Base-by-base conservation (phyloP, 1,140 invertebrate genomes). In the Andrena cerasifolii region DNA sequence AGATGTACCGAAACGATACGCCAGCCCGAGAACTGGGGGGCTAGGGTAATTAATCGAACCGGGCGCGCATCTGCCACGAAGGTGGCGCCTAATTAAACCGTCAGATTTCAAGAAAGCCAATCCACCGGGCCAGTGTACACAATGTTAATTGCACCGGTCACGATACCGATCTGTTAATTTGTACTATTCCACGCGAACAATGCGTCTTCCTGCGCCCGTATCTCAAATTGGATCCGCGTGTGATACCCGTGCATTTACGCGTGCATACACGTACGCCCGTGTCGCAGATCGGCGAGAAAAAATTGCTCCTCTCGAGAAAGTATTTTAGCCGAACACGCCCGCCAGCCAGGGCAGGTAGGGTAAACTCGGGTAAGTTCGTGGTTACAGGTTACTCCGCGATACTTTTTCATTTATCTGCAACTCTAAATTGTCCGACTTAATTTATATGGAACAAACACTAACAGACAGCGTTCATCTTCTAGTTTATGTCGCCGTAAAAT, bases 81-180 rank as follows among this genome's bases (percentile, higher is more conserved):
- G 75, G 80, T 74, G 80, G 70, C 83, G 80, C 80, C 86, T 85
- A 87, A 87, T 87, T 87, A 87, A 87, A 87, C 80, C 86, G 81
- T 87, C 86, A 87, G 85, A 87, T 87, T 87, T 85, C 78, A 86
- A 86, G 84, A 82, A 87, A 84, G 82, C 75, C 82, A 76, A 81
- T 85, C 83, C 74, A 58, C 61, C 61, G 56, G 53, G 54, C 73
- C 65, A 77, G 70, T 87, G 82, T 86, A 87, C 79, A 88, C 87
- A 89, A 87, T 78, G 80, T 86, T 86, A 86, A 86, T 86, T 86
- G 82, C 85, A 40, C 65, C 78, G 43, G 70, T 58, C 75, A 71
- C 73, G 86, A 86, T 87, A 86, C 78, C 67, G 85, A 86, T 84
- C 85, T 82, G 82, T 84, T 87, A 80, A 86, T 84, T 87, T 84